Conservation (phyloP, 2,888 invertebrate genomes). For the Siphlonurus alternatus region DNA sequence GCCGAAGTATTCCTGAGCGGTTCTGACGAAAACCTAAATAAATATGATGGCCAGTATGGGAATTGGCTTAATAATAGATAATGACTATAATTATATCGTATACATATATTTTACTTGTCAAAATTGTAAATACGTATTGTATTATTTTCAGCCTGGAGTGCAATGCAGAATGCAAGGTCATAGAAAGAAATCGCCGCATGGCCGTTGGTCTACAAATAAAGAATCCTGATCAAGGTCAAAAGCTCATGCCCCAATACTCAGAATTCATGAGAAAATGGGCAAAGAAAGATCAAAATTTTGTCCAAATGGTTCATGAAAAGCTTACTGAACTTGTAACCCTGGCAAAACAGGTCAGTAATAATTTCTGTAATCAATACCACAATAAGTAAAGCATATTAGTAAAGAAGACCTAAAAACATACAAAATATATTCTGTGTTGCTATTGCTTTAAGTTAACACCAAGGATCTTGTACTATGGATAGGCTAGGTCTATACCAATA, state of each 20-base stretch:
- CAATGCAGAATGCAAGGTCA: conserved; percentile 74
- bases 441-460: too few species aligned
- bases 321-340: conserved; percentile 70
- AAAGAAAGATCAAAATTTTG: conserved; percentile 63
- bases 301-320: conserved; percentile 64
- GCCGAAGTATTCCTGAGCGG: too few species aligned
- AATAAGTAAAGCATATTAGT: background rate
- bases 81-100: too few species aligned
- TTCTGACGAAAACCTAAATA: too few species aligned
- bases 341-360: conserved; percentile 58
- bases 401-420: background rate
- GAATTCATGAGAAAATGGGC: conserved; percentile 72
- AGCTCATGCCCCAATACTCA: conserved; percentile 68
- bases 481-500: too few species aligned
- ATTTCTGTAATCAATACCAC: too few species aligned
- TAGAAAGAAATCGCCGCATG: conserved; percentile 74
- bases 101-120: too few species aligned
- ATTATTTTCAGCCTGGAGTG: conserved; percentile 88
- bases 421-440: too few species aligned
- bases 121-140: too few species aligned
- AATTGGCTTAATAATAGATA: too few species aligned
- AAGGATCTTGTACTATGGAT: too few species aligned
- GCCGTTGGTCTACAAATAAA: conserved; percentile 85
- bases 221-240: conserved; percentile 70
- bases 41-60: too few species aligned